Percentiles rank a stretch among this genome's conserved stretches.
Evolutionary conservation across 2,797 vertebrate genomes (phyloP).

Genomic region (Luscinia megarhynchos): DNA sequence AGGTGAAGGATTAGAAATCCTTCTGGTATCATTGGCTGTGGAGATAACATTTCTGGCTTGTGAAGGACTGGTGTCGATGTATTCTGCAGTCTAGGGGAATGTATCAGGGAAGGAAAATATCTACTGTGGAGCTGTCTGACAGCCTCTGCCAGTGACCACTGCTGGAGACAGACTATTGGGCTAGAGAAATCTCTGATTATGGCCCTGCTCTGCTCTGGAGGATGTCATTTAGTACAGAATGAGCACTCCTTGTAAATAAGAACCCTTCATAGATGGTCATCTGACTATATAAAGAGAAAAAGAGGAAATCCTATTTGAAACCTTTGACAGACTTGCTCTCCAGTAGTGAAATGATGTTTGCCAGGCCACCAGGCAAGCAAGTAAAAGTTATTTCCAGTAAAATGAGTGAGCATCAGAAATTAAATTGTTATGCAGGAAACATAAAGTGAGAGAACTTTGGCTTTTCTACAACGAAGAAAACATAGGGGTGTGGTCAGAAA

Average conservation of each 20-base stretch:
- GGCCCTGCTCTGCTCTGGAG: not conserved
- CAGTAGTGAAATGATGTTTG: not conserved
- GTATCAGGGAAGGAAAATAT: not conserved
- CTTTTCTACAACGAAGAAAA: not conserved
- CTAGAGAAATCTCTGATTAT: not conserved
- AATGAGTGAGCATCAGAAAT: not conserved
- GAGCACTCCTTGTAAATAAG: not conserved
- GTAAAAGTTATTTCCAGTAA: not conserved
- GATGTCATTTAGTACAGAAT: not conserved
- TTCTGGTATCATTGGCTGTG: not conserved
- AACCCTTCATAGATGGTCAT: not conserved
- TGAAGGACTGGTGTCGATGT: fast-evolving
- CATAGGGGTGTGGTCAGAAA: not conserved
- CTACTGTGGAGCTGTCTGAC: not conserved
- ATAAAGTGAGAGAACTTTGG: not conserved
- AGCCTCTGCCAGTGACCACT: fast-evolving
- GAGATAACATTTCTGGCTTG: not conserved
- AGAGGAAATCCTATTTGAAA: not conserved
- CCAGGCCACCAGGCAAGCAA: not conserved
- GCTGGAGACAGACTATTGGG: fast-evolving
- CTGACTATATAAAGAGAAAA: not conserved
- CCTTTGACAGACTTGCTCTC: not conserved
- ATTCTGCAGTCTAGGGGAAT: not conserved
- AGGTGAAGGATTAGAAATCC: not conserved
- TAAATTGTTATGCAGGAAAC: not conserved